Base-by-base conservation (phyloP, 2,113 vertebrate species). In the Tetrao urogallus region DNA sequence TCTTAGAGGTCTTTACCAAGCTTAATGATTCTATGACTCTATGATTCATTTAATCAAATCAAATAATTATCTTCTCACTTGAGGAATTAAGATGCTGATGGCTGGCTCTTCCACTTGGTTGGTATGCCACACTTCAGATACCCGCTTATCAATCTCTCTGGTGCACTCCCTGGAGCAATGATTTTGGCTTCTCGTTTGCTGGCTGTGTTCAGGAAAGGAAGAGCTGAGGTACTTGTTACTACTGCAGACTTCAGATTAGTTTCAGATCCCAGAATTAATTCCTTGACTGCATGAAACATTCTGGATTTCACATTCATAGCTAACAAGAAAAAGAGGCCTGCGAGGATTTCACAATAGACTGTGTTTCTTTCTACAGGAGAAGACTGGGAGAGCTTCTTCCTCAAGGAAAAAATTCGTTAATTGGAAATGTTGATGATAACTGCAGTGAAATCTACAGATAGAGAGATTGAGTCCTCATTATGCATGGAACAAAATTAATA, bases 381-480 rank as follows among this genome's bases (percentile, higher is more conserved):
- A 73, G 47, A 21, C 52, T 10, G 1, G 30, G 64, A 93, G 20
- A 89, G 60, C 58, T 58, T 11, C 13, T 72, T 96, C 80, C 66
- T 89, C 40, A 48, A 92, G 95, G 71, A 76, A 60, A 67, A 70
- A 63, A 10, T 54, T 94, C 50, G 81, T 81, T 76, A 94, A 94
- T 58, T 71, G n/a, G 22, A 86, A 95, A 87, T 34, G 75, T 36
- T 92, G 64, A 73, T 82, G 43, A 69, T 63, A 91, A 91, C 50
- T 64, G 45, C 67, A 87, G n/a, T 73, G 75, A 92, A 70, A 71
- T 91, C 87, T 69, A 27, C 2, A 87, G 74, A 91, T n/a, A 58
- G 38, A 36, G 56, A 58, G 56, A 75, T 88, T 60, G 77, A 88
- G 79, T 42, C 76, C 66, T 89, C 58, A 63, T 80, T 67, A 54